Conservation (phyloP, 2,888 invertebrate species). For the Ectobius pallidus region DNA sequence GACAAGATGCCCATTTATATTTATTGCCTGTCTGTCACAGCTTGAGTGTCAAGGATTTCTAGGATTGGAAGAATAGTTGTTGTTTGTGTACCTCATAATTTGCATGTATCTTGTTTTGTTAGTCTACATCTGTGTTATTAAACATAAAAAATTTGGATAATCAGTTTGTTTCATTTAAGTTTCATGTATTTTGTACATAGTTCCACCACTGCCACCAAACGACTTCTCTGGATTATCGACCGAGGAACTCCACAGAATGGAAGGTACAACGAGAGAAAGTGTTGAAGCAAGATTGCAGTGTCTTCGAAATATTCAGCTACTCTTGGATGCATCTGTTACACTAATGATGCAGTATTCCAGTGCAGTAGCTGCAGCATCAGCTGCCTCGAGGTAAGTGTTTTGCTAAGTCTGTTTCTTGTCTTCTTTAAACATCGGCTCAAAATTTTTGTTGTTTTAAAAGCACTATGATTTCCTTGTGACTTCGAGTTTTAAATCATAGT, state of each 20-base stretch:
- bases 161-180: background rate
- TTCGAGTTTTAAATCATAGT: no score
- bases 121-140: no score
- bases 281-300: constrained; percentile 90
- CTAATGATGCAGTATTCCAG: constrained; percentile 94
- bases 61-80: no score
- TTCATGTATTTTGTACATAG: background rate
- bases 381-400: background rate
- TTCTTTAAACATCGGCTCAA: background rate
- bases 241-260: constrained; percentile 86
- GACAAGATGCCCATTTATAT: no score
- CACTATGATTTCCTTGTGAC: no score
- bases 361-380: constrained; percentile 64
- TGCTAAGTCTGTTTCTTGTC: background rate
- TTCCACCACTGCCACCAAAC: constrained; percentile 76
- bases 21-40: no score
- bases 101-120: no score
- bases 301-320: constrained; percentile 82
- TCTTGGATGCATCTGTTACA: constrained; percentile 91
- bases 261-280: constrained; percentile 85
- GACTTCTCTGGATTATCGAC: constrained; percentile 75
- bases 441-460: no score
- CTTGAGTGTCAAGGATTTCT: no score
- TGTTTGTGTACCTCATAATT: no score
- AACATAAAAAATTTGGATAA: no score